Conservation (phyloP, 2,888 invertebrate genomes). For the Charanyca ferruginea region DNA sequence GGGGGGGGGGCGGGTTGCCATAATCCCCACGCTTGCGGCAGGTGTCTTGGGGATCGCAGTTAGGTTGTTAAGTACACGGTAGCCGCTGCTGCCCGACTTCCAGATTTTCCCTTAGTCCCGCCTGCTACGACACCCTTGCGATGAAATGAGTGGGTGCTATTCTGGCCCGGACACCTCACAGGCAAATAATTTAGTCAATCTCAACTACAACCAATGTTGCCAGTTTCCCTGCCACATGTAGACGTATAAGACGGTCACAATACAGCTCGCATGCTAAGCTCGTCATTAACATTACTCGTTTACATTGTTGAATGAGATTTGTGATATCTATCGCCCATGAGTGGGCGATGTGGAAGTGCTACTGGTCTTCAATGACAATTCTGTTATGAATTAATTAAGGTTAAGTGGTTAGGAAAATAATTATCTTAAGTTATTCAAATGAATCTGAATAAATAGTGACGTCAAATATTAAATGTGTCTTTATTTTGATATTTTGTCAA, state of each 20-base stretch:
- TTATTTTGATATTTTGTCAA: too few relatives aligned
- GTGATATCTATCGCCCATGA: constrained; percentile 22
- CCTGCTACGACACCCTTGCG: too few relatives aligned
- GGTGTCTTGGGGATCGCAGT: too few relatives aligned
- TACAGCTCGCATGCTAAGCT: constrained; percentile 65
- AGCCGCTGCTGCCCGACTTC: too few relatives aligned
- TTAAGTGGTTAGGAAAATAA: background rate
- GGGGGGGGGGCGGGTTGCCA: too few relatives aligned
- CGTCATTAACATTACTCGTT: constrained; percentile 54
- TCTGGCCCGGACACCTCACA: too few relatives aligned
- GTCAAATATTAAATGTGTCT: background rate
- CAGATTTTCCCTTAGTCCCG: too few relatives aligned
- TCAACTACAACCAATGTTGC: too few relatives aligned
- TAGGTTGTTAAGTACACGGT: too few relatives aligned
- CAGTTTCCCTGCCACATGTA: constrained; percentile 12
- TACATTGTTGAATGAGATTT: constrained; percentile 40
- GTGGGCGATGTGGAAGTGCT: constrained; percentile 35
- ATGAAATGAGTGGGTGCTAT: too few relatives aligned
- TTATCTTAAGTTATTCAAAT: constrained; percentile 5
- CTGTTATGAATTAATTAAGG: constrained; percentile 9
- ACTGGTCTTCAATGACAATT: constrained; percentile 41
- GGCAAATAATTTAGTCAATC: background rate
- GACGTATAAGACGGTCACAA: constrained; percentile 31
- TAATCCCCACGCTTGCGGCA: too few relatives aligned
- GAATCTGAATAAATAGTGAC: too few relatives aligned